Conservation (phyloP, 2,888 invertebrate genomes). For the Drosophila quinaria region DNA sequence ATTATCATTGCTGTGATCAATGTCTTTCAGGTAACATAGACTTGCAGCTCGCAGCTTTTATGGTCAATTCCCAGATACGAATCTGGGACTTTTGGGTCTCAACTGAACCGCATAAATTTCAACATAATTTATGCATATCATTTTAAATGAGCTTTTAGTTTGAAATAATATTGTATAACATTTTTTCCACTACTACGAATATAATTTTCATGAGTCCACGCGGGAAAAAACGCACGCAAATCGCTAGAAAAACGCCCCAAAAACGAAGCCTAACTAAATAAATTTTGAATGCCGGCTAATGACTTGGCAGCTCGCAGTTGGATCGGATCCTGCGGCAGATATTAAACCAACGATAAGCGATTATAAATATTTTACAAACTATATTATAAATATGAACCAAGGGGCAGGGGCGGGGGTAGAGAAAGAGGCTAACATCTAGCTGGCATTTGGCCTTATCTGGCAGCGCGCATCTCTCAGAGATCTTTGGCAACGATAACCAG, state of each 20-base stretch:
- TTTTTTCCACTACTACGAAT: neutral
- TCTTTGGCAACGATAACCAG: slow-evolving; percentile 54
- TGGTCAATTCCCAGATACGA: slow-evolving; percentile 39
- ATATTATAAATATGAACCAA: slow-evolving; percentile 66
- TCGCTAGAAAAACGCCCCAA: slow-evolving; percentile 28
- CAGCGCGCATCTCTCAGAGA: slow-evolving; percentile 71
- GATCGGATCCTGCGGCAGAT: slow-evolving; percentile 61
- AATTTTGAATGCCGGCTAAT: slow-evolving; percentile 58
- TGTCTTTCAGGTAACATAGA: slow-evolving; percentile 46
- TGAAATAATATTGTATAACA: slow-evolving; percentile 31
- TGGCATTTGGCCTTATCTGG: slow-evolving; percentile 50
- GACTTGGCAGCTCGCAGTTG: slow-evolving; percentile 64
- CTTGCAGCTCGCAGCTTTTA: slow-evolving; percentile 30
- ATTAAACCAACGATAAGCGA: slow-evolving; percentile 54
- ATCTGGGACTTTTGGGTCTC: slow-evolving; percentile 47
- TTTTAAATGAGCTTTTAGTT: slow-evolving; percentile 65
- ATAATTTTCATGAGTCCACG: neutral
- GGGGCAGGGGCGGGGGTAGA: neutral
- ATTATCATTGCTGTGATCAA: slow-evolving; percentile 77
- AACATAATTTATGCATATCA: slow-evolving; percentile 64
- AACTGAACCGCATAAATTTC: slow-evolving; percentile 55
- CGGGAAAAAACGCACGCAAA: slow-evolving; percentile 9
- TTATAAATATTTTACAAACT: slow-evolving; percentile 71
- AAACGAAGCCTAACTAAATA: slow-evolving; percentile 22
- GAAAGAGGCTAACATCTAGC: slow-evolving; percentile 30